These are phyloP conservation scores for Nautilus pompilius DNA, from an alignment of 1,140 invertebrate species.

Conservation along the genomic window DNA sequence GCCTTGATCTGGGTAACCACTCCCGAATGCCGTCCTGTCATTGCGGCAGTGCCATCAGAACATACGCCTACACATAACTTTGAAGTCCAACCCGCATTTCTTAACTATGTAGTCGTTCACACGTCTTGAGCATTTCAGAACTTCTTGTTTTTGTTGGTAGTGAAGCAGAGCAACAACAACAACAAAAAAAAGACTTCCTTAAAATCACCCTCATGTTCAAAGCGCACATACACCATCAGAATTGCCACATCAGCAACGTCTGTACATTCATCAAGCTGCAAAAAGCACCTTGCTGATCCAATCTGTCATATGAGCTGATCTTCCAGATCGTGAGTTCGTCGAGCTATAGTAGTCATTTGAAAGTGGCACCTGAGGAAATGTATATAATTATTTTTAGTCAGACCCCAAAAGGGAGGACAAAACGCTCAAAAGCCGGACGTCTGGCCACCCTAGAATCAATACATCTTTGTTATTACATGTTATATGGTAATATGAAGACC, in stretches of 20 bases:
- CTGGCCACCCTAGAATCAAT: too few species aligned
- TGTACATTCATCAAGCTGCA: constrained; percentile 11
- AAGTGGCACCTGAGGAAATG: not conserved
- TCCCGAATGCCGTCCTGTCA: constrained; percentile 8
- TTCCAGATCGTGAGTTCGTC: constrained; percentile 6
- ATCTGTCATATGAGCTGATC: constrained; percentile 4
- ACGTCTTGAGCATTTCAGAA: constrained; percentile 3
- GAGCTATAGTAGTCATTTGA: not conserved
- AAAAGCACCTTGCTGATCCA: not conserved
- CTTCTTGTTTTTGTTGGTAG: constrained; percentile 5
- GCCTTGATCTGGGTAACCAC: constrained; percentile 2
- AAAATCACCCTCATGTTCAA: constrained; percentile 5
- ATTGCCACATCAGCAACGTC: constrained; percentile 1
- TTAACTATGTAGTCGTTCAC: constrained; percentile 2
- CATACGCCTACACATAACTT: constrained; percentile 1
- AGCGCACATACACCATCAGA: constrained; percentile 7
- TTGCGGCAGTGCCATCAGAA: constrained; percentile 6
- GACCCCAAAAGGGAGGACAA: too few species aligned
- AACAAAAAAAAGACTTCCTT: constrained; percentile 1
- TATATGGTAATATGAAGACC: too few species aligned
- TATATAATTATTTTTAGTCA: too few species aligned
- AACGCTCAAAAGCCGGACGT: too few species aligned
- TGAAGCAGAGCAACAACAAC: constrained; percentile 1
- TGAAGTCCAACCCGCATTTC: not conserved
- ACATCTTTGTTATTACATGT: too few species aligned